Base-by-base conservation (phyloP, 1,140 invertebrate genomes). In the Brachystomella parvula region DNA sequence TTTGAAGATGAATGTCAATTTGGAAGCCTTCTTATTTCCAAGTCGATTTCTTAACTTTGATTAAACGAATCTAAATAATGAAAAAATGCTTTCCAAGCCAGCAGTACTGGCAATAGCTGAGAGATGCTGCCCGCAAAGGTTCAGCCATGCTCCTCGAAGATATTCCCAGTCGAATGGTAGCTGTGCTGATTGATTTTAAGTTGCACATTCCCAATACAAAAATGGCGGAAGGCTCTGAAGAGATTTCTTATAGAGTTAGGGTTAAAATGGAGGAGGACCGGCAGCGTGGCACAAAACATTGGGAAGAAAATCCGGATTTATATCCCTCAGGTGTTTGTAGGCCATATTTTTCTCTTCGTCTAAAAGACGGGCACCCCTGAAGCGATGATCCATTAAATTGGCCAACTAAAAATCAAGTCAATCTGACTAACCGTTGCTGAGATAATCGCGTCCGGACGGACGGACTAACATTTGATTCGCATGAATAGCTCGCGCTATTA, bases 31-130 rank as follows among this genome's bases (percentile, higher is more conserved):
- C 53, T 68, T 49, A 61, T 63, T 29, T 17, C 64, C 64, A 39
- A 73, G 47, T 32, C 64, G 60, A 57, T 73, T 73, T 31, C 66
- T 57, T n/a, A 71, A n/a, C 64, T 71, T 71, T 30, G 66, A 66
- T 28, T 67, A 62, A 26, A 71, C 59, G 49, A 67, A 62, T 24
- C 61, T 64, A 66, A 66, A 66, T 15, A 69, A 60, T 19, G 69
- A 72, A n/a, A 69, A 72, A 24, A 68, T 35, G 9, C 66, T 28
- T 49, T 72, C 69, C 19, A 72, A 33, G 15, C 66, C 69, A 33
- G 64, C 71, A 35, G 61, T 65, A n/a, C 49, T 68, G 57, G 69
- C 65, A 35, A 62, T 33, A 61, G 65, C 65, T 31, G 65, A 64
- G 47, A 61, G n/a, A 9, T 68, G 26, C 67, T 65, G 61, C 21